Evolutionary conservation across 2,797 vertebrate species (phyloP), one percentile per base, ranked within the genome.

Genomic region (Chromobotia macracanthus): DNA sequence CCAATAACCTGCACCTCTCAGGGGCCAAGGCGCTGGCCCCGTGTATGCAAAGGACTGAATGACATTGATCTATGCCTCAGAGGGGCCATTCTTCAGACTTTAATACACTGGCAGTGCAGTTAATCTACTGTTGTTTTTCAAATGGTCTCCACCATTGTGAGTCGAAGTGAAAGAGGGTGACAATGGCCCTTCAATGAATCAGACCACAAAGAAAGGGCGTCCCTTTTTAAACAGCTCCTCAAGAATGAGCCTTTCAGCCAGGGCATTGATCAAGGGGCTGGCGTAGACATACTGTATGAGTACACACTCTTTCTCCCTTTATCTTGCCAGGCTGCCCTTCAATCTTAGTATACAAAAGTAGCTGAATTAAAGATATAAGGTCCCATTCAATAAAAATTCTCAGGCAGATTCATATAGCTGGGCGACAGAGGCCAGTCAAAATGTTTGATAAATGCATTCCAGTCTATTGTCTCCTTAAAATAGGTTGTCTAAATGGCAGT

Each of bases 111-210:
- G 87, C 86, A 87, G 85, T 80, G 82, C 86, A 89, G 88, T 89
- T 88, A 89, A 90, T 90, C 89, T 88, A 87, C 87, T 86, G 89
- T 88, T 89, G 88, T 88, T 86, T 87, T 89, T 85, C 86, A 87
- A 88, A 87, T 84, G 86, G 85, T 83, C 84, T 80, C 75, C 46
- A 75, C 87, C 84, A 86, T 89, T 89, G 87, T 87, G 84, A 82
- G 80, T 51, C 79, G 72, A 63, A 68, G 79, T 88, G 86, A 88
- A 86, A 87, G 85, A 83, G 80, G 48, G 71, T 74, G 76, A 89
- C 86, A 89, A 89, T 87, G 77, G 88, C 68, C 77, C 77, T 81
- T 85, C 86, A 82, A 76, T 88, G 87, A 86, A 85, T 87, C 73
- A 74, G 79, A 65, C 75, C 86, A 87, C 87, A 89, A 88, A 88